These are phyloP conservation scores for Steatocranus sp. DNA, from an alignment of 2,797 vertebrate genomes.

Conservation along the genomic window DNA sequence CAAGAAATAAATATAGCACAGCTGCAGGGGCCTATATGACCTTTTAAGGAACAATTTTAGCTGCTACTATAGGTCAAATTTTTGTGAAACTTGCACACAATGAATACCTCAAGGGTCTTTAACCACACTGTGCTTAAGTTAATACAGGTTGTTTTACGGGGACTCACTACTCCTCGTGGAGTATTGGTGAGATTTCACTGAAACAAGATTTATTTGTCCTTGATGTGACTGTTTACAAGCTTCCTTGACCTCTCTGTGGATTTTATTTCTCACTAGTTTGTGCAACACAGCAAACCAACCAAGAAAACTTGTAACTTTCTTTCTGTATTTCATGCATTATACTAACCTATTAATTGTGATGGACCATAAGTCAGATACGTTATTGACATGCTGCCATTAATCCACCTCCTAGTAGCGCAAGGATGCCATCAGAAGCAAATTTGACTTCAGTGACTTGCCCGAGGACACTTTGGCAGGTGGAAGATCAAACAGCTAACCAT, in stretches of 20 bases:
- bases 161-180: rapidly evolving
- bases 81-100: not conserved
- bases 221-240: not conserved
- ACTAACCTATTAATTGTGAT: not conserved
- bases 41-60: not conserved
- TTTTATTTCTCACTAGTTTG: not conserved
- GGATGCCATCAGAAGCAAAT: not conserved
- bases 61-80: rapidly evolving
- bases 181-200: not conserved
- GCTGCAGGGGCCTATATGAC: rapidly evolving
- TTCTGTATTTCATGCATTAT: not conserved
- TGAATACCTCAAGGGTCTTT: not conserved
- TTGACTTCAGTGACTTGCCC: not conserved
- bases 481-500: not conserved
- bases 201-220: not conserved
- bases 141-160: not conserved
- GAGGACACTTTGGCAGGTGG: not conserved
- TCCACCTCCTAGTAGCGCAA: not conserved
- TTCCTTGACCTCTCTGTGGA: not conserved
- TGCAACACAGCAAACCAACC: not conserved
- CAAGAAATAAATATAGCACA: not conserved
- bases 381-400: not conserved
- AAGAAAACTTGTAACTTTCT: not conserved
- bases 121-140: not conserved
- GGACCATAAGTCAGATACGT: not conserved